A percentile compares a stretch with the other conserved stretches of the same genome.
Evolutionary conservation across 2,113 vertebrate genomes (phyloP).

Genomic region (Catharus bicknelli): DNA sequence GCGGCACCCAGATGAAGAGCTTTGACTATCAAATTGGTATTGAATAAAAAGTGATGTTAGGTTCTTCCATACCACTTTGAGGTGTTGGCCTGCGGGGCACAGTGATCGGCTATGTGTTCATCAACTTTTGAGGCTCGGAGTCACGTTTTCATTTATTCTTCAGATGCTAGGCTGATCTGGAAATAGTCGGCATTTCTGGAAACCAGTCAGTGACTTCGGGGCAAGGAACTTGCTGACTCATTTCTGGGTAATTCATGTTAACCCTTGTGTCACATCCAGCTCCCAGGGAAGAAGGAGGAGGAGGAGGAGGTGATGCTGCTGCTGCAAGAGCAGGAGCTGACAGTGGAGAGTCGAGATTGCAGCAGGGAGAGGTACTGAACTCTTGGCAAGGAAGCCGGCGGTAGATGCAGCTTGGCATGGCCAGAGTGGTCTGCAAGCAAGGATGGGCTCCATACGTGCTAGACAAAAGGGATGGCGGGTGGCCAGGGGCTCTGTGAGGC

Average conservation of each 20-base stretch:
- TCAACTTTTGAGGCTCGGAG: not conserved
- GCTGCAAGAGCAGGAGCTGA: not conserved
- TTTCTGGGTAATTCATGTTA: not conserved
- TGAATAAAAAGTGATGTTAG: not conserved
- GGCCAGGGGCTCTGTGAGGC: conserved; percentile 25
- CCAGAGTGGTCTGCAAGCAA: not conserved
- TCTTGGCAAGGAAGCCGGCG: not conserved
- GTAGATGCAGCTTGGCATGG: conserved; percentile 10
- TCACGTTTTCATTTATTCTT: not conserved
- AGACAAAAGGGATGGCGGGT: conserved; percentile 48
- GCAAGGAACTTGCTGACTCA: conserved; percentile 26
- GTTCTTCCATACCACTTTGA: not conserved
- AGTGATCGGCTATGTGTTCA: not conserved
- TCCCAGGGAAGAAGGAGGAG: not conserved
- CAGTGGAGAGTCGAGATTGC: not conserved
- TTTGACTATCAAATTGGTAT: not conserved
- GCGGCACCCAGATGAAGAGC: not conserved
- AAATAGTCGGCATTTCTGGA: conserved; percentile 21
- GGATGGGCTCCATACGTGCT: conserved; percentile 39
- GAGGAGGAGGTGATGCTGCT: not conserved
- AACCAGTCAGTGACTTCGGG: not conserved
- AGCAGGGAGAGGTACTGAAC: not conserved
- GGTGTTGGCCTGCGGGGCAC: not conserved
- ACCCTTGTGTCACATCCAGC: not conserved
- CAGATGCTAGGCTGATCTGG: not conserved